Base-by-base conservation (phyloP, 53 echinoderm and acorn worm species). In the Astropecten irregularis region DNA sequence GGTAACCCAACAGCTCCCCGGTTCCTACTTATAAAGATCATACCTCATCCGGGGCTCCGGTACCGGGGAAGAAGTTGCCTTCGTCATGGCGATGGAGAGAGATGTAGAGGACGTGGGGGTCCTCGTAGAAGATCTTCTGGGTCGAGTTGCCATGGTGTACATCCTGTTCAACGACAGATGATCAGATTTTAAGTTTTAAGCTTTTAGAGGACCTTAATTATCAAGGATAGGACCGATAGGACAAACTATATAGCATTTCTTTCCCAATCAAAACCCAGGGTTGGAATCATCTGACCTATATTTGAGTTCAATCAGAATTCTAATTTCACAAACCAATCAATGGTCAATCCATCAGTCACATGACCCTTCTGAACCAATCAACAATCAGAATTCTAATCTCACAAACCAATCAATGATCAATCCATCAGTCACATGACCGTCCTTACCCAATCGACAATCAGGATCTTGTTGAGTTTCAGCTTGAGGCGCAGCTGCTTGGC, bases 101-200 rank as follows among this genome's bases (percentile, higher is more conserved):
- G 82, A 97, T 97, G 90, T 92, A 97, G 22, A 94, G 90, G 7
- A 94, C 94, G 68, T 94, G 92, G 60, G 92, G 94, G 46, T 94
- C 97, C 58, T 97, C 97, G 40, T 97, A 97, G 73, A 97, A 97
- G 32, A 97, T 89, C 86, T 97, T 97, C 88, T 97, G 97, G 47
- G 97, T 97, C 27, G 97, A 97, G 86, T 97, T 97, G 49, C 97
- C 97, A 83, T 97, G 97, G 61, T 97, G 97, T 22, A 97, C 97
- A 88, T 97, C 97, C 95, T 42, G 42, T 42, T n/a, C 42, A 42
- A 42, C 42, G 11, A 42, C n/a, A n/a, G n/a, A n/a, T n/a, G n/a
- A n/a, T n/a, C n/a, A n/a, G n/a, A n/a, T n/a, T n/a, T n/a, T n/a
- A n/a, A n/a, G n/a, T n/a, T n/a, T n/a, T n/a, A n/a, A n/a, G n/a